A percentile compares a stretch with the other conserved stretches of the same genome.
Conservation (phyloP, 2,113 vertebrate genomes). For the Gasterosteus nipponicus region DNA sequence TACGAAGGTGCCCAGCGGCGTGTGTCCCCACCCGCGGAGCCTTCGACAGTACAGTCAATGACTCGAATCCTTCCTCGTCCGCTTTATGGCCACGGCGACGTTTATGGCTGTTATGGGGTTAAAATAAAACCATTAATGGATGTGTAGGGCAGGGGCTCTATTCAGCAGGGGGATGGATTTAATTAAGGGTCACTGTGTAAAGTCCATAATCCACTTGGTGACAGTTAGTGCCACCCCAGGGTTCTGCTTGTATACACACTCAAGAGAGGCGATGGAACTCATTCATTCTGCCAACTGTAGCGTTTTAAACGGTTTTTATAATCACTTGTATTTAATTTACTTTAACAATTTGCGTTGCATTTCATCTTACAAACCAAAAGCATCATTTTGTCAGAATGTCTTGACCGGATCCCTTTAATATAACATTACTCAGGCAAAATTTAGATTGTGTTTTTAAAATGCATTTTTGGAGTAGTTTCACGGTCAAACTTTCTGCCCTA, state of each 20-base stretch:
- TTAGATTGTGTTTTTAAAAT: not conserved
- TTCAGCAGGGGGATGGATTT: conserved; percentile 57
- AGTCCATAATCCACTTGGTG: conserved; percentile 65
- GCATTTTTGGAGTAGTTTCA: not conserved
- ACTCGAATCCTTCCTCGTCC: conserved; percentile 77
- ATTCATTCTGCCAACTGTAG: not conserved
- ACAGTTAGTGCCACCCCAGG: conserved; percentile 41
- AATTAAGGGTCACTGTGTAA: conserved; percentile 61
- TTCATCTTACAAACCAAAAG: not conserved
- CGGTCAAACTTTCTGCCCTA: not conserved
- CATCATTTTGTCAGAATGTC: not conserved
- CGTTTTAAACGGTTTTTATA: not conserved
- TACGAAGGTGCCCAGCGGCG: conserved; percentile 68
- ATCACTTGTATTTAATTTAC: not conserved
- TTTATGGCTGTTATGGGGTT: conserved; percentile 79
- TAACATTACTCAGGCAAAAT: not conserved
- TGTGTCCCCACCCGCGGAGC: conserved; percentile 59
- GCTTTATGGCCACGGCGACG: conserved; percentile 71
- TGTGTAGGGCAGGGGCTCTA: conserved; percentile 45
- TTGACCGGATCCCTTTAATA: not conserved
- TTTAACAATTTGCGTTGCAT: not conserved
- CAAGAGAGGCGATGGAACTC: not conserved
- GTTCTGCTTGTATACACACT: conserved; percentile 27
- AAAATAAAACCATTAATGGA: conserved; percentile 70
- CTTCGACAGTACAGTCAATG: conserved; percentile 76